Conservation (phyloP, 1,140 invertebrate species). For the Drosophila melanica region DNA sequence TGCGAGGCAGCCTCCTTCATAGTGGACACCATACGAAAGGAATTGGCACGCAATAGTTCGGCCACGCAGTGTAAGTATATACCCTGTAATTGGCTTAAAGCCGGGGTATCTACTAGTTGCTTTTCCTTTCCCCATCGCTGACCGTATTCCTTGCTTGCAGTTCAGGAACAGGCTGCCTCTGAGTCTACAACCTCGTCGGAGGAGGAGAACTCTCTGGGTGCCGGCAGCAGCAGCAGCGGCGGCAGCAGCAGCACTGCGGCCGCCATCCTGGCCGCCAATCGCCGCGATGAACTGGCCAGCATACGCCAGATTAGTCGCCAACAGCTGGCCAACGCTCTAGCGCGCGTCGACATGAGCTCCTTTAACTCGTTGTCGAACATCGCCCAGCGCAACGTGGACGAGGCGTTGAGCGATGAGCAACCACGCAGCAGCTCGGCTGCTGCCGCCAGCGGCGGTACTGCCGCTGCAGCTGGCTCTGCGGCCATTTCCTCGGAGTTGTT, state of each 20-base stretch:
- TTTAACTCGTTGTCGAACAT: constrained; percentile 81
- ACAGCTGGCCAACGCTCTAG: constrained; percentile 74
- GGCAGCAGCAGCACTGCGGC: constrained; percentile 61
- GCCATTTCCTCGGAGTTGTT: constrained; percentile 63
- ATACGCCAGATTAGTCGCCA: constrained; percentile 81
- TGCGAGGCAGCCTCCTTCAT: constrained; percentile 79
- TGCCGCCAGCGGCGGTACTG: neutral
- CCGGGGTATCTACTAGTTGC: too few relatives aligned
- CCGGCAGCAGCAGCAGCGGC: constrained; percentile 75
- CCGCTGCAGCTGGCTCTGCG: constrained; percentile 24
- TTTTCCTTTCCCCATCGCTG: neutral
- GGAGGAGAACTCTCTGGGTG: constrained; percentile 77
- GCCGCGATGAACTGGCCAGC: constrained; percentile 66
- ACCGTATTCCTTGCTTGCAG: constrained; percentile 33
- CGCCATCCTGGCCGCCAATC: constrained; percentile 50
- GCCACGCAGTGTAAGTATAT: constrained; percentile 63
- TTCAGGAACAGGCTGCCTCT: constrained; percentile 76
- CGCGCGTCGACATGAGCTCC: constrained; percentile 66
- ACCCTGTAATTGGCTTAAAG: neutral
- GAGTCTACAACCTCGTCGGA: constrained; percentile 80
- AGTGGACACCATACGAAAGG: constrained; percentile 79
- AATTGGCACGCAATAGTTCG: constrained; percentile 69
- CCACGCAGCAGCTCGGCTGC: constrained; percentile 30
- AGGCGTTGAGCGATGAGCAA: constrained; percentile 55
- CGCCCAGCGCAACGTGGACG: constrained; percentile 73